Evolutionary conservation across 1,140 invertebrate genomes (phyloP).

Genomic region (Pogonus chalceus): DNA sequence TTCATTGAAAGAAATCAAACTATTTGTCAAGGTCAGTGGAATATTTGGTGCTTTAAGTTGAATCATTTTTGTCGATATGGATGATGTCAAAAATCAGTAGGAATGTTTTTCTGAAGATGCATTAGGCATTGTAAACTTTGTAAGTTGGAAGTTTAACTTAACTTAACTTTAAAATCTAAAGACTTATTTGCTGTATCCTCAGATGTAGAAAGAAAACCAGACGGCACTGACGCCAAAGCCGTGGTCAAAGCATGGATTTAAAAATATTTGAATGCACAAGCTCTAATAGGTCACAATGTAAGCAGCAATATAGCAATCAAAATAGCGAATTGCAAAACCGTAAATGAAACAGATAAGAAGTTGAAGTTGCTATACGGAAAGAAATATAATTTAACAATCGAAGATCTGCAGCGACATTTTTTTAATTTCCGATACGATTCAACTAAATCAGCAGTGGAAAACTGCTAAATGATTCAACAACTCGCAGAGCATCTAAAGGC

Average conservation of each 20-base stretch:
- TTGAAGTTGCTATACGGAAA: conserved; percentile 14
- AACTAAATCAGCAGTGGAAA: conserved; percentile 8
- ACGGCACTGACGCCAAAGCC: background rate
- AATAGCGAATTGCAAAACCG: conserved; percentile 7
- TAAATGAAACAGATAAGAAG: conserved; percentile 11
- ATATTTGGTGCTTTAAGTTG: too few species aligned
- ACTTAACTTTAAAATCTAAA: too few species aligned
- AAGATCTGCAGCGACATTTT: conserved; percentile 15
- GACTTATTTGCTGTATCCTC: background rate
- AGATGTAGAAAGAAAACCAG: background rate
- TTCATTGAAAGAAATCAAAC: too few species aligned
- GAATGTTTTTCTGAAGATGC: too few species aligned
- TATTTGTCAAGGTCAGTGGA: too few species aligned
- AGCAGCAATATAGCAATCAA: conserved; percentile 13
- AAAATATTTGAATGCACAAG: conserved; percentile 16
- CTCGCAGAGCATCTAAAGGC: background rate
- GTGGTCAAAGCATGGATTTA: conserved; percentile 8
- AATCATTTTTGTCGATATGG: too few species aligned
- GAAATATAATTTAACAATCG: conserved; percentile 12
- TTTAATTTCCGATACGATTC: conserved; percentile 13
- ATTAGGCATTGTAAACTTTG: too few species aligned
- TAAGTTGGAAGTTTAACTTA: too few species aligned
- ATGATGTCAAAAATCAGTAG: too few species aligned
- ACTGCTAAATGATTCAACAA: too few species aligned
- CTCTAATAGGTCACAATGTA: conserved; percentile 14